Evolutionary conservation across 2,888 invertebrate species (phyloP), one percentile per base, ranked within the genome.

Genomic region (Anthrax anthrax): DNA sequence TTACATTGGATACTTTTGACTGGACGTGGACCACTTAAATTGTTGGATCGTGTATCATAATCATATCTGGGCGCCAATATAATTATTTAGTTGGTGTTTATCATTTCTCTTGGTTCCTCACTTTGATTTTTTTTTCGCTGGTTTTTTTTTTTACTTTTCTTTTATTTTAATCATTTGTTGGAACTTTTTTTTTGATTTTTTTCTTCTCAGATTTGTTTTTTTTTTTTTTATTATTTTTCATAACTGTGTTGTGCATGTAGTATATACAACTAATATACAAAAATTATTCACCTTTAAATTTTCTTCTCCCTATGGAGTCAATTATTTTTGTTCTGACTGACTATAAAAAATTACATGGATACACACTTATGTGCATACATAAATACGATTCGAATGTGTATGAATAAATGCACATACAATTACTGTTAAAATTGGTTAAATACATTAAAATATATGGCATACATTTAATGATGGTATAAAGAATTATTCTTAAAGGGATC

Each of bases 11-110:
- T 29, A 29, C 12, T 29, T 12, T 29, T 3, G 12, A 32, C 12
- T 32, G 29, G 29, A 32, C 29, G 13, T 34, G 38, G 43, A 45
- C 45, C 38, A 43, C n/a, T 50, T 45, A 50, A 50, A 47, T 46
- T 47, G 50, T 12, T 39, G 37, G 47, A 45, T 50, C 47, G 47
- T 47, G 46, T 47, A 51, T 51, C 49, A 51, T 51, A 49, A 49
- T 51, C 49, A 49, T 49, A 51, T 42, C 47, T 47, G 51, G 51
- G 49, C 51, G 51, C 51, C 51, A 49, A 51, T 49, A 49, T 51
- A 51, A 51, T 51, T 51, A 49, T 51, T 51, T 51, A 47, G 47
- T 48, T 49, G 50, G 50, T 50, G 46, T 51, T 50, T 46, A 46
- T 50, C 48, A 48, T 50, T 42, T 49, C 39, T 49, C 38, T 39